phyloP scores from a whole-genome alignment of 1,140 invertebrate species.

The Pseudomyrmex concolor region DNA sequence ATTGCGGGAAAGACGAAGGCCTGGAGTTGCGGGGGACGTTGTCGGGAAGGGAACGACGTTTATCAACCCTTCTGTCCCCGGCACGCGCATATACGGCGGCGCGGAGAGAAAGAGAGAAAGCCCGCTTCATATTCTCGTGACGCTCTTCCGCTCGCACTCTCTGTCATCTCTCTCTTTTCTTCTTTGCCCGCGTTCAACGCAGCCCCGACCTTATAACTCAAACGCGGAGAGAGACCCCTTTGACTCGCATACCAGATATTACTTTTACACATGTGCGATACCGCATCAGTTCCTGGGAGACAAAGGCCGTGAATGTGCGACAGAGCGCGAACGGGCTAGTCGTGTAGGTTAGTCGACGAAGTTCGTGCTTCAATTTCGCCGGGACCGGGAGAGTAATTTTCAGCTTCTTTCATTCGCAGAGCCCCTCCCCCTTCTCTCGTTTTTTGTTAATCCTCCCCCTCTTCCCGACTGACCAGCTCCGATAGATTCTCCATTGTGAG shows the following conservation, averaged over 20 bases:
- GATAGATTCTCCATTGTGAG: conserved; percentile 33
- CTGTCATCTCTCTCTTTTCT: conserved; percentile 4
- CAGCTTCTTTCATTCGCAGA: conserved; percentile 15
- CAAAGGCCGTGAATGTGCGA: conserved; percentile 65
- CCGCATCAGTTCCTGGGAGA: conserved; percentile 68
- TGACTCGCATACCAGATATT: conserved; percentile 71
- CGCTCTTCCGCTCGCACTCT: conserved; percentile 16
- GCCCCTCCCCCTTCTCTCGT: not conserved
- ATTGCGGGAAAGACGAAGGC: conserved; percentile 65
- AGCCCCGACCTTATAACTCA: conserved; percentile 65
- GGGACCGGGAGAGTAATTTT: conserved; percentile 62
- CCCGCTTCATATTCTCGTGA: conserved; percentile 37
- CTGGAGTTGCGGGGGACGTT: conserved; percentile 22
- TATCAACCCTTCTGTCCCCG: conserved; percentile 73
- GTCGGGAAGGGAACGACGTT: conserved; percentile 67
- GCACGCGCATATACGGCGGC: conserved; percentile 51
- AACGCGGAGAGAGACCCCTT: conserved; percentile 64
- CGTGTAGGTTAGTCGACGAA: conserved; percentile 43
- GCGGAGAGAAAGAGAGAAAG: not conserved
- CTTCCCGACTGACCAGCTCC: not conserved
- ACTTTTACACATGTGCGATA: conserved; percentile 70
- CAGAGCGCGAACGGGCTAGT: not conserved
- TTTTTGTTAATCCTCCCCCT: conserved; percentile 41
- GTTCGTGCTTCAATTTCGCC: conserved; percentile 62
- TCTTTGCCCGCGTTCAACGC: conserved; percentile 20